Evolutionary conservation across 1,140 invertebrate genomes (phyloP).

Genomic region (Atta colombica): DNA sequence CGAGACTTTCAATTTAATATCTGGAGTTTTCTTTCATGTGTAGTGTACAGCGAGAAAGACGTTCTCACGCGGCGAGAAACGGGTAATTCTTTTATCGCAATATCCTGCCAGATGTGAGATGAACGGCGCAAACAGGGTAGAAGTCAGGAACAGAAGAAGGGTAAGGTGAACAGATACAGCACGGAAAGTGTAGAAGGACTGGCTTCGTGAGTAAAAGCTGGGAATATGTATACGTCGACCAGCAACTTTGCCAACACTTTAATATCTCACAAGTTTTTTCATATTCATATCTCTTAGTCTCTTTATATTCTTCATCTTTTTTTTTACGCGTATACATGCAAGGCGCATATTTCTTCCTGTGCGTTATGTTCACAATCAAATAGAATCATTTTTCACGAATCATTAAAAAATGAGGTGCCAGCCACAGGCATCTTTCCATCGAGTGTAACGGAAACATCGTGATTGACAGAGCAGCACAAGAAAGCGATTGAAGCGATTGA

Average conservation of each 20-base stretch:
- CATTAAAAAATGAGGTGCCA: constrained; percentile 30
- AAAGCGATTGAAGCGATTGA: not conserved
- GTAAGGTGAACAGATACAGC: constrained; percentile 52
- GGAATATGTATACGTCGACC: constrained; percentile 62
- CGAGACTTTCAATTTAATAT: constrained; percentile 68
- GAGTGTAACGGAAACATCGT: constrained; percentile 11
- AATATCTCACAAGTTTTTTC: constrained; percentile 70
- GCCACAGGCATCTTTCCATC: not conserved
- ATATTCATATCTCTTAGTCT: constrained; percentile 40
- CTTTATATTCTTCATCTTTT: not conserved
- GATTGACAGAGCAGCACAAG: not conserved
- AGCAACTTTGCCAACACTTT: constrained; percentile 69
- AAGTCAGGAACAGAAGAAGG: constrained; percentile 27
- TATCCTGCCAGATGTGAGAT: constrained; percentile 68
- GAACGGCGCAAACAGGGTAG: constrained; percentile 46
- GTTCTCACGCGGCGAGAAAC: constrained; percentile 68
- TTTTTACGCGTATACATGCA: not conserved
- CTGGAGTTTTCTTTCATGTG: constrained; percentile 68
- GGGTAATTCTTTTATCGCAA: constrained; percentile 74
- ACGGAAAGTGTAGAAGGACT: constrained; percentile 46
- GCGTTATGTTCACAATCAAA: not conserved
- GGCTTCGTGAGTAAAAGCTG: constrained; percentile 50
- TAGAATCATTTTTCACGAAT: constrained; percentile 5
- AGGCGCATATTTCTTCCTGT: not conserved
- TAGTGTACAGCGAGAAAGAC: constrained; percentile 54